phyloP scores from a whole-genome alignment of 1,140 invertebrate genomes.

The Drusus annulatus region DNA sequence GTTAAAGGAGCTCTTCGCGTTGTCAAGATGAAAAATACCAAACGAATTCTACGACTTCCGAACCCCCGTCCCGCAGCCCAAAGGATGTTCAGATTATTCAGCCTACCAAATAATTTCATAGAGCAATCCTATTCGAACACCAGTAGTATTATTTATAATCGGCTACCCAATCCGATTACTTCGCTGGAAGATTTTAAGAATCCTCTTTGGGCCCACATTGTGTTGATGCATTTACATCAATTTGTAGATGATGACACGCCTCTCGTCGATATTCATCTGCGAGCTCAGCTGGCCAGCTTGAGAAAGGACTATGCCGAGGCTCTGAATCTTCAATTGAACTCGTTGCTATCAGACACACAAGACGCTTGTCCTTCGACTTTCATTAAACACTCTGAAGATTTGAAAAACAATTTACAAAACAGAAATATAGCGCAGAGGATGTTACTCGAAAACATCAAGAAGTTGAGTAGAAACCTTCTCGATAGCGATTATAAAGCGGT shows the following conservation, averaged over 20 bases:
- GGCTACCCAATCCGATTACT: conserved; percentile 48
- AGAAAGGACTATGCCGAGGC: conserved; percentile 51
- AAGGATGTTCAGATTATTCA: conserved; percentile 46
- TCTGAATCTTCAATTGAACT: conserved; percentile 53
- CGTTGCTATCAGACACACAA: conserved; percentile 13
- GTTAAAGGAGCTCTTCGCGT: conserved; percentile 66
- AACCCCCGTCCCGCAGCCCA: conserved; percentile 54
- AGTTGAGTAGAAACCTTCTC: conserved; percentile 38
- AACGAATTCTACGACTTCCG: conserved; percentile 69
- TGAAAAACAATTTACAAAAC: background rate
- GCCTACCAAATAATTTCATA: conserved; percentile 12
- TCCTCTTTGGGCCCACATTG: conserved; percentile 45
- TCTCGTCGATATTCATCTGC: conserved; percentile 50
- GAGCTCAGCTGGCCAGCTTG: conserved; percentile 47
- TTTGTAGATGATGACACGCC: conserved; percentile 57
- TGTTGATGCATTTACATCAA: conserved; percentile 42
- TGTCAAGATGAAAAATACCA: conserved; percentile 69
- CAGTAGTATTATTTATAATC: conserved; percentile 8
- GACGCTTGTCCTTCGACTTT: conserved; percentile 2
- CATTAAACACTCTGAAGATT: conserved; percentile 7
- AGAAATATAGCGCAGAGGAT: conserved; percentile 13
- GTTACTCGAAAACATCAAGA: conserved; percentile 40
- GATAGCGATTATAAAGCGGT: conserved; percentile 20
- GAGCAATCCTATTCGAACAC: conserved; percentile 21
- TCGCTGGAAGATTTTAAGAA: conserved; percentile 45